Evolutionary conservation across 2,113 vertebrate genomes (phyloP), one percentile per base, ranked within the genome.

Genomic region (Orycteropus afer): DNA sequence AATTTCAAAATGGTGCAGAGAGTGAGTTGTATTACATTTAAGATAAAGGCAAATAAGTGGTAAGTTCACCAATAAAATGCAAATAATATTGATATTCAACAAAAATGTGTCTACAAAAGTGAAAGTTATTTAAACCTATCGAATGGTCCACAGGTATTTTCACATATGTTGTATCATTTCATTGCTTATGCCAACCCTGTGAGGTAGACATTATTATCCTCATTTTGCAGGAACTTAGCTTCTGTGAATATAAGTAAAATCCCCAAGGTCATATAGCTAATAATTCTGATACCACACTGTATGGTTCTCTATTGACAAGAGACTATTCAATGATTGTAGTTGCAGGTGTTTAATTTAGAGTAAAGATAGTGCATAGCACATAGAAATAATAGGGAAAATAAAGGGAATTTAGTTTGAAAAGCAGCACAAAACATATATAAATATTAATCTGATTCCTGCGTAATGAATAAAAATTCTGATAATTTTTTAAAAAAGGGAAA

Each of bases 151-250:
- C 22, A 71, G 37, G 51, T 91, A n/a, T 91, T 84, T 91, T 59
- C 71, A 77, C 23, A 47, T 37, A 47, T 23, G 55, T 55, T 86
- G 77, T 47, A 47, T 9, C 27, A 40, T 83, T 95, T 94, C 32
- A 65, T 59, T 67, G 7, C 37, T 94, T 32, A 69, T 34, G 79
- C 86, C 27, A 73, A 15, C n/a, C 2, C 13, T 73, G 1, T 34
- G 29, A 63, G 29, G 57, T 25, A 22, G 25, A 59, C 15, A 29
- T 29, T 34, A 37, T 63, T 67, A 42, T 53, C 22, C 34, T 90
- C 15, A 69, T 63, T 63, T 90, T 81, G 7, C 32, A 93, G 81
- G 88, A 88, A 86, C 47, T 92, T 47, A 74, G 27, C 61, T 87
- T 86, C 53, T 73, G 3, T 83, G 13, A 91, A 74, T 40, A 79